These are phyloP conservation scores for Psilopsiagon aymara DNA, from an alignment of 2,113 vertebrate species.

Conservation along the genomic window DNA sequence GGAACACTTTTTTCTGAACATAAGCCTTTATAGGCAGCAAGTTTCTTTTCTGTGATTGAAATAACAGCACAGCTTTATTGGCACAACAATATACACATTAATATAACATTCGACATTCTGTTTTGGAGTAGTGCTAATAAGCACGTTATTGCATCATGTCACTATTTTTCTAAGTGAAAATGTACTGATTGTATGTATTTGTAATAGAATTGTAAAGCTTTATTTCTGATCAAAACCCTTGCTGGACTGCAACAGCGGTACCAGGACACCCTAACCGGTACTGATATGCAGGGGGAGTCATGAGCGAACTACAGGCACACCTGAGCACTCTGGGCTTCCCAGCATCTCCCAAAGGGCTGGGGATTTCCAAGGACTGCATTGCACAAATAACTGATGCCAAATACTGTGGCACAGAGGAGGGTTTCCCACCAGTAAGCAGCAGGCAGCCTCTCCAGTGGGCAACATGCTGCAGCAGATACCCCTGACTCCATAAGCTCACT, in stretches of 20 bases:
- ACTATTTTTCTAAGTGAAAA: background rate
- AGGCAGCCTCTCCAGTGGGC: background rate
- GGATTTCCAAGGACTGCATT: background rate
- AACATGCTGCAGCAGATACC: background rate
- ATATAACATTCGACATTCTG: background rate
- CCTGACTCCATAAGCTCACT: background rate
- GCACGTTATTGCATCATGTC: background rate
- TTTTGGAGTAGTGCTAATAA: slow-evolving; percentile 10
- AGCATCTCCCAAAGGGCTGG: background rate
- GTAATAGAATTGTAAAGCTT: background rate
- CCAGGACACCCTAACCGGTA: background rate
- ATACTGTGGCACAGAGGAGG: background rate
- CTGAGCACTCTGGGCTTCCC: background rate
- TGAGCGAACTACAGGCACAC: background rate
- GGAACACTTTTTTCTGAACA: slow-evolving; percentile 80
- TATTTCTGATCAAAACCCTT: background rate
- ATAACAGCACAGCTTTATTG: slow-evolving; percentile 56
- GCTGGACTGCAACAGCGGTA: background rate
- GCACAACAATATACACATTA: slow-evolving; percentile 17
- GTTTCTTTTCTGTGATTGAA: slow-evolving; percentile 77
- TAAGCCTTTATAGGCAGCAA: slow-evolving; percentile 65
- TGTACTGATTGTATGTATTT: background rate
- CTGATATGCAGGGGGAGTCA: background rate
- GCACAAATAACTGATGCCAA: background rate
- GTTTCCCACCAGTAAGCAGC: background rate